phyloP scores from a whole-genome alignment of 2,113 vertebrate species.

The Butastur rufipennis region DNA sequence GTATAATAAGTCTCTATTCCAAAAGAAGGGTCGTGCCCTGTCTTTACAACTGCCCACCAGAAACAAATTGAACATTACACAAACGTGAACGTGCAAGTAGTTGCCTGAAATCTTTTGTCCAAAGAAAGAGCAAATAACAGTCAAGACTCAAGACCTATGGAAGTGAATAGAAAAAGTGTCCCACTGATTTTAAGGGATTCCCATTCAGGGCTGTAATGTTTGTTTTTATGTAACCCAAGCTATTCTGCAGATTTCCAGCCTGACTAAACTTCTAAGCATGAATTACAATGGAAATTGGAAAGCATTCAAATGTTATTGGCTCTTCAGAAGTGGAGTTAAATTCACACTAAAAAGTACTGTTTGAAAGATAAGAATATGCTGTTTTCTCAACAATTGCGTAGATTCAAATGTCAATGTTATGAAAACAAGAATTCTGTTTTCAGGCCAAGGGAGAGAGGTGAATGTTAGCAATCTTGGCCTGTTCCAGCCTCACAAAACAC shows the following conservation, averaged over 20 bases:
- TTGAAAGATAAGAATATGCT: neutral
- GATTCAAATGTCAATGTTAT: neutral
- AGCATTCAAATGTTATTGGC: neutral
- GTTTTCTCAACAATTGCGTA: neutral
- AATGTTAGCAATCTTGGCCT: neutral
- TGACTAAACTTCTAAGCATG: neutral
- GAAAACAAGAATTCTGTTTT: neutral
- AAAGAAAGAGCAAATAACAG: neutral
- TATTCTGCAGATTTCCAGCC: neutral
- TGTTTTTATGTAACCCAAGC: neutral
- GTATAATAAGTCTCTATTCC: neutral
- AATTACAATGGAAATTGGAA: neutral
- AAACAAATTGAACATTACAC: neutral
- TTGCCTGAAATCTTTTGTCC: neutral
- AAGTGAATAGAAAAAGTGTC: neutral
- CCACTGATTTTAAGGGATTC: neutral
- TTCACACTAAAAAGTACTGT: neutral
- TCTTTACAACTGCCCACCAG: neutral
- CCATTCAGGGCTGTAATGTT: neutral
- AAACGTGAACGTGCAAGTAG: neutral
- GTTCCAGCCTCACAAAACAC: neutral
- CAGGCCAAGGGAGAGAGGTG: neutral
- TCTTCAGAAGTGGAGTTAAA: neutral
- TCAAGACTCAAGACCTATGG: neutral
- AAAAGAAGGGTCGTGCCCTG: neutral